Base-by-base conservation (phyloP, 2,113 vertebrate genomes). In the Tragelaphus strepsiceros region DNA sequence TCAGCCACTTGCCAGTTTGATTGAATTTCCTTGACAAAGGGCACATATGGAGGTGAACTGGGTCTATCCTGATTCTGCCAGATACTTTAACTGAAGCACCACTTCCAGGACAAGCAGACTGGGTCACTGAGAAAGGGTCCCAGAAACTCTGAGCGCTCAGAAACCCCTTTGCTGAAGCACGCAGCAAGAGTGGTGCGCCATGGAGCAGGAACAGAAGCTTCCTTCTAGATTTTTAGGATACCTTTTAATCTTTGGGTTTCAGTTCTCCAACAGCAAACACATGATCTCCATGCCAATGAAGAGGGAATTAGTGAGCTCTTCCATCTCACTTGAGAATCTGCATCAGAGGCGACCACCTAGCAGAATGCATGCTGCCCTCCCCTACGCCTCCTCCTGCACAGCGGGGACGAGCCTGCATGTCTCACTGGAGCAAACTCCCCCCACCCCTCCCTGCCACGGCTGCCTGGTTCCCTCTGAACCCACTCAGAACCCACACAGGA, bases 81-180 rank as follows among this genome's bases (percentile, higher is more conserved):
- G 97, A 97, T 96, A 95, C 93, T 85, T 85, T 32, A 84, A 2
- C 19, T 94, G 78, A 59, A 92, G 96, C 96, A 83, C 91, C 96
- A 90, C 96, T 98, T 98, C 98, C 96, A 95, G 81, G 95, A 95
- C 93, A 97, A 98, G 97, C 91, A 96, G 93, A 61, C 91, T 24
- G 88, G 96, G 74, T 64, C 85, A 51, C 28, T 92, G 64, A 97
- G 97, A 97, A 97, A 96, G 35, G 95, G 93, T 80, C 93, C 91
- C 80, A 78, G 1, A 67, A 92, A 94, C 85, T 83, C 74, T 81
- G 49, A 97, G 93, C 92, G 91, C 96, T 81, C 93, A 98, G 96
- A 85, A 98, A 96, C 64, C 64, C 71, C 53, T 95, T 81, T 92
- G 89, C 64, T 96, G 94, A 88, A 96, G 96, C 97, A 96, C 84